These are phyloP conservation scores for Petrocephalus schoutedeni DNA, from an alignment of 2,797 vertebrate genomes.

Conservation along the genomic window DNA sequence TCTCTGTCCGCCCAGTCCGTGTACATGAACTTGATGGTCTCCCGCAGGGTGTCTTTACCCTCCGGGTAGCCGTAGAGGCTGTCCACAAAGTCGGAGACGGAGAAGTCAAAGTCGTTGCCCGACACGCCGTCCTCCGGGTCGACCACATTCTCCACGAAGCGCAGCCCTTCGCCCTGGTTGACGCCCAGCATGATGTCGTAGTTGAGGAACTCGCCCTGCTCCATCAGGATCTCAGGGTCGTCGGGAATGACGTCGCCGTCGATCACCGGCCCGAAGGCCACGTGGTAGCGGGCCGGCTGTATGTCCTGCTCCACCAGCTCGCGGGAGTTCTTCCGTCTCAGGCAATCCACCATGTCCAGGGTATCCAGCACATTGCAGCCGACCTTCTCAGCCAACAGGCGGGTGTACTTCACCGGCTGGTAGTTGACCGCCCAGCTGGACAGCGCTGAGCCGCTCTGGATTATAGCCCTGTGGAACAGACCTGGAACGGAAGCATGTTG, in stretches of 20 bases:
- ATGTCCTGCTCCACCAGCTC: constrained; percentile 98
- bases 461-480: constrained; percentile 96
- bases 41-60: constrained; percentile 91
- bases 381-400: constrained; percentile 90
- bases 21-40: constrained; percentile 99
- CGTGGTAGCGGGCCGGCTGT: constrained; percentile 91
- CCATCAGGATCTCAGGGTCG: constrained; percentile 97
- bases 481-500: constrained; percentile 63
- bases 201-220: constrained; percentile 98
- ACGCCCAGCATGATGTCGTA: constrained; percentile 98
- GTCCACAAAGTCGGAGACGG: constrained; percentile 97
- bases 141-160: constrained; percentile 94
- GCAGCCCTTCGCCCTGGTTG: constrained; percentile 95
- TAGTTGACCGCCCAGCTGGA: constrained; percentile 99
- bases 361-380: constrained; percentile 96
- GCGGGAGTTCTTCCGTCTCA: constrained; percentile 89
- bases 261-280: constrained; percentile 95
- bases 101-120: constrained; percentile 95
- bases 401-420: constrained; percentile 95
- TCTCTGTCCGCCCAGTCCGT: constrained; percentile 97
- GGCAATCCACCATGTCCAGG: constrained; percentile 95
- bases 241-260: constrained; percentile 96
- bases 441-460: constrained; percentile 92
- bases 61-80: constrained; percentile 95
- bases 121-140: constrained; percentile 95